Evolutionary conservation across 1,140 invertebrate species (phyloP).

Genomic region (Lucilia cuprina): DNA sequence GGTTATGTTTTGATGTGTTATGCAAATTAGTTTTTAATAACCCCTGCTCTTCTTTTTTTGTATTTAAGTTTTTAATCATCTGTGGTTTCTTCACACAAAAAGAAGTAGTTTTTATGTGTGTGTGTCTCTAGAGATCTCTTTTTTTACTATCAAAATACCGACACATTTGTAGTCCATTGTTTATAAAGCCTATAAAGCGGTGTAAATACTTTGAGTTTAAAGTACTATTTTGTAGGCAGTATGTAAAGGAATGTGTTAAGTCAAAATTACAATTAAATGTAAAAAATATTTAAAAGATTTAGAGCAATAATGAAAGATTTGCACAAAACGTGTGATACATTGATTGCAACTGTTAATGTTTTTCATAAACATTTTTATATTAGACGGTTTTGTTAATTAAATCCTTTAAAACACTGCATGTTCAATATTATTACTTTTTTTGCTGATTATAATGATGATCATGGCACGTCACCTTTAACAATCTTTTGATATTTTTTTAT

Average conservation of each 20-base stretch:
- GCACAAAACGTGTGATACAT: too few species aligned
- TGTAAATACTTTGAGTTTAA: neutral
- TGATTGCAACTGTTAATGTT: too few species aligned
- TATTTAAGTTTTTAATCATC: neutral
- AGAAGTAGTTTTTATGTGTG: neutral
- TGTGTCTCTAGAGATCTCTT: neutral
- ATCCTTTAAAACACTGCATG: neutral
- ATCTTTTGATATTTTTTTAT: constrained; percentile 1
- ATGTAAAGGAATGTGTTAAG: neutral
- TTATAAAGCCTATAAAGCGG: neutral
- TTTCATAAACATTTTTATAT: too few species aligned
- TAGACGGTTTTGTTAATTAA: too few species aligned
- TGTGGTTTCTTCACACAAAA: neutral
- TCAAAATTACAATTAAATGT: too few species aligned
- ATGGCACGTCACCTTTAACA: constrained; percentile 10
- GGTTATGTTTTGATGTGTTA: neutral
- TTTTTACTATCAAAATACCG: neutral
- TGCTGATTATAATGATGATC: constrained; percentile 15
- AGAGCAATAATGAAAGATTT: too few species aligned
- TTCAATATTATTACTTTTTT: neutral
- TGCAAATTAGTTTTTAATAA: constrained; percentile 38
- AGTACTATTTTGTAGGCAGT: neutral
- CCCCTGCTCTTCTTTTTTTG: neutral
- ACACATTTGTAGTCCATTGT: constrained; percentile 6
- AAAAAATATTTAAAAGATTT: too few species aligned